phyloP scores from a whole-genome alignment of 2,113 vertebrate species.

The Hippolais icterina region DNA sequence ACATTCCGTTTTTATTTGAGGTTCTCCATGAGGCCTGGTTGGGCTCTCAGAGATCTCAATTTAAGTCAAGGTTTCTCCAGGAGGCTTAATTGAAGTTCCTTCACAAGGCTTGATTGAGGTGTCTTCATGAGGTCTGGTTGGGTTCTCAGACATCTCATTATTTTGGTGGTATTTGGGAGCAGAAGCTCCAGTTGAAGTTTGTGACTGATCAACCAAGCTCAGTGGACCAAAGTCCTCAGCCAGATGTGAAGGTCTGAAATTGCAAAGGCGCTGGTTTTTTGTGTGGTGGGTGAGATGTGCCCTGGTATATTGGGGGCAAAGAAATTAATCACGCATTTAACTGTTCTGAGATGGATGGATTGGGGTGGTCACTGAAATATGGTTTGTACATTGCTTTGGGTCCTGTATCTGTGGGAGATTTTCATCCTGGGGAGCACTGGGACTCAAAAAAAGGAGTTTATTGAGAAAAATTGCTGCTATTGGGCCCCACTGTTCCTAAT shows the following conservation, averaged over 20 bases:
- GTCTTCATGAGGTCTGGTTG: accelerated
- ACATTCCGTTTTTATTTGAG: not conserved
- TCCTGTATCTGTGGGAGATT: not conserved
- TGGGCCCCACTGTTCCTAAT: not conserved
- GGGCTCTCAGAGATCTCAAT: not conserved
- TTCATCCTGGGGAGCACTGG: not conserved
- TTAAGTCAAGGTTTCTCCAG: not conserved
- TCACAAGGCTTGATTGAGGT: no score
- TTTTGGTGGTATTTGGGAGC: not conserved
- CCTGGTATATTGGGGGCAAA: not conserved
- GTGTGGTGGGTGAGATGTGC: not conserved
- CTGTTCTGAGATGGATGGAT: not conserved
- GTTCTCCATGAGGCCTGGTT: accelerated
- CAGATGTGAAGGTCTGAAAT: accelerated
- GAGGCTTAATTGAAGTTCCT: not conserved
- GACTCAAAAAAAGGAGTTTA: not conserved
- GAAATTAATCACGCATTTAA: not conserved
- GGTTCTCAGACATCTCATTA: not conserved
- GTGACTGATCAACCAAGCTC: not conserved
- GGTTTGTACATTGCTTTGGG: not conserved
- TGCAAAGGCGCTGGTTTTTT: accelerated
- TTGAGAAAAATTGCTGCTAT: not conserved
- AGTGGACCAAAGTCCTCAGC: not conserved
- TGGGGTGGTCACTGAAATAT: no score
- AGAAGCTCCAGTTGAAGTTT: not conserved